Base-by-base conservation (phyloP, 2,888 invertebrate species). In the Yponomeuta cagnagella region DNA sequence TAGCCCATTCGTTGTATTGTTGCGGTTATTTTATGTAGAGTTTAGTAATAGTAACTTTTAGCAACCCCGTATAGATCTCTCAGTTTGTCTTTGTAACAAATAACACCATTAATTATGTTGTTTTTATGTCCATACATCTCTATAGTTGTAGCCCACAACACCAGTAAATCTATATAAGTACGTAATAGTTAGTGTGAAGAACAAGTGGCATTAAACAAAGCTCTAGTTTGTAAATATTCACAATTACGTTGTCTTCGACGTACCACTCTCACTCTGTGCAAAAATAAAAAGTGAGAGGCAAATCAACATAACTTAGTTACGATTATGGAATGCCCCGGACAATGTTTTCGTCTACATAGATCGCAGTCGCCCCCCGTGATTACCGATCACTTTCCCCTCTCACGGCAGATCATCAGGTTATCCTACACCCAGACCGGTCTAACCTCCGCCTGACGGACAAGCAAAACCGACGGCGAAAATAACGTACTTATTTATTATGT, bases 371-470 rank as follows among this genome's bases (percentile, higher is more conserved):
- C 52, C 52, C 15, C 15, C 15, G 15, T 58, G 52, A 12, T 9
- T 58, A 76, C 74, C 75, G 71, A 78, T 77, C 74, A 83, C 87
- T 88, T 87, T 88, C 86, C 78, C 86, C 84, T 82, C 83, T 87
- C 81, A 82, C 80, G 79, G 81, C 81, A 80, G 80, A 84, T 79
- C 82, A 76, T 43, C 30, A 58, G 52, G 52, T 58, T 58, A 58
- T 58, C 52, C 52, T 58, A 58, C 52, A 58, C 12, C 52, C 52
- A 58, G 52, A 58, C 52, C 52, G 52, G 52, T 58, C 52, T 58
- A 58, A 58, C 52, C 52, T 58, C 52, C 52, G 52, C 52, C 52
- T 58, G 15, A 58, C 52, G 12, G 15, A 58, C 52, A 58, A 15
- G 52, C 15, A 58, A 43, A 58, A 12, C 52, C 52, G 52, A 15